A percentile compares a stretch with the other conserved stretches of the same genome.
phyloP scores from a whole-genome alignment of 1,140 invertebrate species.

The Achroia grisella region DNA sequence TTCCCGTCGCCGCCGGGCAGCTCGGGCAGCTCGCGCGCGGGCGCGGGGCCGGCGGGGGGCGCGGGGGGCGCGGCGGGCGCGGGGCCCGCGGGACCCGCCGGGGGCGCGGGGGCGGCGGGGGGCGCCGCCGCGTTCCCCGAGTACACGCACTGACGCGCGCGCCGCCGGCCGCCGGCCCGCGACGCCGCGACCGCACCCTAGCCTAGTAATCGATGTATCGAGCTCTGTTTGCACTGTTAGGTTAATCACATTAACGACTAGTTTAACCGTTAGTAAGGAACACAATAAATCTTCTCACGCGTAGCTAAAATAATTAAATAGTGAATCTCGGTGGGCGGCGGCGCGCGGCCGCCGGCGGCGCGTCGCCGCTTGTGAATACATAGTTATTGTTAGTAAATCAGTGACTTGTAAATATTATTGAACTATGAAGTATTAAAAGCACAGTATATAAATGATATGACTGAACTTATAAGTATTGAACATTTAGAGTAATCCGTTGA shows the following conservation, averaged over 20 bases:
- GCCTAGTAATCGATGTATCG: conserved; percentile 27
- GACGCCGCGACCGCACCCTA: conserved; percentile 7
- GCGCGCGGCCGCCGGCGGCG: conserved; percentile 13
- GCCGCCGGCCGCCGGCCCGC: conserved; percentile 6
- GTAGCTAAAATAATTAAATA: conserved; percentile 26
- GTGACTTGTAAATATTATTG: conserved; percentile 38
- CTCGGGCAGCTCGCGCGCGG: conserved; percentile 16
- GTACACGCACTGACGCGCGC: conserved; percentile 68
- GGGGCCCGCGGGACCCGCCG: conserved; percentile 13
- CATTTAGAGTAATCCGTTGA: conserved; percentile 28
- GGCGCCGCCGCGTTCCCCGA: conserved; percentile 73
- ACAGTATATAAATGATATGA: conserved; percentile 40
- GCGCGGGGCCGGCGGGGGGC: conserved; percentile 36
- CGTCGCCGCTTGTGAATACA: conserved; percentile 34
- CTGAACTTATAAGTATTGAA: conserved; percentile 35
- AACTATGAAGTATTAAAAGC: conserved; percentile 31
- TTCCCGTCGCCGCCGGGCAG: conserved; percentile 66
- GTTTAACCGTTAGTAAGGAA: conserved; percentile 35
- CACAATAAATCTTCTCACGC: conserved; percentile 36
- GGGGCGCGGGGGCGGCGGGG: conserved; percentile 47
- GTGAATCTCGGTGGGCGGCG: conserved; percentile 17
- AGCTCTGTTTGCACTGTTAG: conserved; percentile 32
- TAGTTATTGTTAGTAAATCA: conserved; percentile 29
- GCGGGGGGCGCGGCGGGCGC: conserved; percentile 35
- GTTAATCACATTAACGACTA: conserved; percentile 32